Percentiles rank a stretch among this genome's conserved stretches.
Evolutionary conservation across 2,797 vertebrate genomes (phyloP).

Genomic region (Orestias chungarensis): DNA sequence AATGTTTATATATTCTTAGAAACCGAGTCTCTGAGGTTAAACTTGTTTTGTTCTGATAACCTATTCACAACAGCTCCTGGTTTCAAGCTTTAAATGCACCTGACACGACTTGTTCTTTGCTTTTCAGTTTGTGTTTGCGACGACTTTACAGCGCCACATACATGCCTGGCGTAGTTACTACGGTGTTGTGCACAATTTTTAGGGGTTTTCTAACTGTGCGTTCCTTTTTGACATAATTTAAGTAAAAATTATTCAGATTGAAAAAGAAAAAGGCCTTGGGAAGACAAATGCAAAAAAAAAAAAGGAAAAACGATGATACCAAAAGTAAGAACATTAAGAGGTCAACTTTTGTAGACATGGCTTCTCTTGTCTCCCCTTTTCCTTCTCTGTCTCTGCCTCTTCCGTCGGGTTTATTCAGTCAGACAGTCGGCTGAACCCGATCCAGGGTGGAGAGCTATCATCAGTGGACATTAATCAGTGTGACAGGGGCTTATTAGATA

Average conservation of each 20-base stretch:
- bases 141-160: background rate
- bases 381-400: constrained; percentile 35
- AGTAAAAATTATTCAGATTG: no score
- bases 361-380: constrained; percentile 11
- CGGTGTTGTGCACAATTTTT: background rate
- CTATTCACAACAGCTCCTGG: background rate
- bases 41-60: background rate
- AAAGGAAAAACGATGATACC: constrained; percentile 32
- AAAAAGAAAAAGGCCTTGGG: background rate
- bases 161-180: background rate
- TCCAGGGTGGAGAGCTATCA: constrained; percentile 46
- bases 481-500: constrained; percentile 70
- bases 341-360: constrained; percentile 43
- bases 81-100: background rate
- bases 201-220: background rate
- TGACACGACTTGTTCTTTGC: background rate
- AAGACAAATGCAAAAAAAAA: constrained; percentile 20
- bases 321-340: constrained; percentile 45
- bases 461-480: constrained; percentile 62
- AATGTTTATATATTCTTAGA: background rate
- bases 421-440: constrained; percentile 55
- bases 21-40: background rate
- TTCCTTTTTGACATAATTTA: no score
- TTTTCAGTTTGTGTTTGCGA: background rate
- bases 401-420: constrained; percentile 65